Conservation (phyloP, 2,888 invertebrate genomes). For the Lepidochitona cinerea region DNA sequence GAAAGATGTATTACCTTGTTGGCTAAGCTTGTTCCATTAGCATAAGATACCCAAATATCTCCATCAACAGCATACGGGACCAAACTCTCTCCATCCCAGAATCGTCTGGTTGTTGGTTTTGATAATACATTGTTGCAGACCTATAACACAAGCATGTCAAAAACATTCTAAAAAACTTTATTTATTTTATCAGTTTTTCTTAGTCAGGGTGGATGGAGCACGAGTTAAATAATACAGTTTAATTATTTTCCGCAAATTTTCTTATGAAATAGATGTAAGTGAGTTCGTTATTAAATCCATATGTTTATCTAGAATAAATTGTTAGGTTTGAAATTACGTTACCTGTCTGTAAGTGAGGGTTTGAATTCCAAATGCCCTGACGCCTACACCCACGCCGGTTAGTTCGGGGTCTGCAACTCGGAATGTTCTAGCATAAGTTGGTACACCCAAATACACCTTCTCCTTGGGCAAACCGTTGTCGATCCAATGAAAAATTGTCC, state of each 20-base stretch:
- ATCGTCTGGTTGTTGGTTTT: not conserved
- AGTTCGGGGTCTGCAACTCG: slow-evolving; percentile 78
- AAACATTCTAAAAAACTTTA: too few species aligned
- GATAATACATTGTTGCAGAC: not conserved
- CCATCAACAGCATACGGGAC: not conserved
- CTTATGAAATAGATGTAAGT: too few species aligned
- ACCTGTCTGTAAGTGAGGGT: not conserved
- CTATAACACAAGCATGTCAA: not conserved
- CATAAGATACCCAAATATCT: not conserved
- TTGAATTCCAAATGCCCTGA: not conserved
- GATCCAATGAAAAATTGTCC: slow-evolving; percentile 35
- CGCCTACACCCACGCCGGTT: not conserved
- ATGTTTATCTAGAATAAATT: too few species aligned
- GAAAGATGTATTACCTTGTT: not conserved
- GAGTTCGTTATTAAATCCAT: too few species aligned
- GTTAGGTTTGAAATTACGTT: too few species aligned
- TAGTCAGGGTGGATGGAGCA: too few species aligned
- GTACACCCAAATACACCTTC: slow-evolving; percentile 94
- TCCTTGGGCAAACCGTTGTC: slow-evolving; percentile 88
- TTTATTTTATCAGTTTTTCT: too few species aligned
- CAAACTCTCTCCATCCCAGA: not conserved
- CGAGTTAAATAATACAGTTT: too few species aligned
- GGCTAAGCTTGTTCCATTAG: not conserved
- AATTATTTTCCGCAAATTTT: too few species aligned
- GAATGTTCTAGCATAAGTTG: slow-evolving; percentile 89